Evolutionary conservation across 2,113 vertebrate genomes (phyloP).

Genomic region (Ellobius talpinus): DNA sequence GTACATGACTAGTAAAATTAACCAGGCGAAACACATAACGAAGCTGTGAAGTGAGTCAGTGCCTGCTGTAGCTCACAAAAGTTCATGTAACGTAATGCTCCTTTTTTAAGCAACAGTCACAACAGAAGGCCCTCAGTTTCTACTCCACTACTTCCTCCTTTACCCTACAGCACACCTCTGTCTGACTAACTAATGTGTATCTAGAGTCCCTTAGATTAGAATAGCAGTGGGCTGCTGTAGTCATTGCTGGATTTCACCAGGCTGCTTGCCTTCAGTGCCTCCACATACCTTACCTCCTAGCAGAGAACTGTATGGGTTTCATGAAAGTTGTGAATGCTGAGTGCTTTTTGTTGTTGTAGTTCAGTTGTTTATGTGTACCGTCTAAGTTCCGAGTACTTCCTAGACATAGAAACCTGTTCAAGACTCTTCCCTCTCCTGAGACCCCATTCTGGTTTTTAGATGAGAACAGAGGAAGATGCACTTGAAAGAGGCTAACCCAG

Average conservation of each 20-base stretch:
- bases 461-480: not conserved
- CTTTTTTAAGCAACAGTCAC: constrained; percentile 18
- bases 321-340: not conserved
- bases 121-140: constrained; percentile 49
- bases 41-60: not conserved
- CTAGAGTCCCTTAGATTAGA: constrained; percentile 29
- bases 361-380: not conserved
- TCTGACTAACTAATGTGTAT: not conserved
- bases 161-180: constrained; percentile 4
- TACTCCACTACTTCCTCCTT: constrained; percentile 61
- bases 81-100: not conserved
- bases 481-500: not conserved
- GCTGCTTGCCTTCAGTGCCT: not conserved
- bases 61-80: not conserved
- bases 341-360: not conserved
- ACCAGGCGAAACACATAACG: not conserved
- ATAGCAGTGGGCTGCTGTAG: constrained; percentile 34
- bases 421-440: not conserved
- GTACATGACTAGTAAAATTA: not conserved
- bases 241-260: not conserved
- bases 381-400: not conserved
- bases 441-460: not conserved
- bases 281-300: not conserved
- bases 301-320: not conserved
- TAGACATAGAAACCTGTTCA: not conserved